Evolutionary conservation across 2,888 invertebrate species (phyloP), one percentile per base, ranked within the genome.

Genomic region (Tenthredo mesomela): DNA sequence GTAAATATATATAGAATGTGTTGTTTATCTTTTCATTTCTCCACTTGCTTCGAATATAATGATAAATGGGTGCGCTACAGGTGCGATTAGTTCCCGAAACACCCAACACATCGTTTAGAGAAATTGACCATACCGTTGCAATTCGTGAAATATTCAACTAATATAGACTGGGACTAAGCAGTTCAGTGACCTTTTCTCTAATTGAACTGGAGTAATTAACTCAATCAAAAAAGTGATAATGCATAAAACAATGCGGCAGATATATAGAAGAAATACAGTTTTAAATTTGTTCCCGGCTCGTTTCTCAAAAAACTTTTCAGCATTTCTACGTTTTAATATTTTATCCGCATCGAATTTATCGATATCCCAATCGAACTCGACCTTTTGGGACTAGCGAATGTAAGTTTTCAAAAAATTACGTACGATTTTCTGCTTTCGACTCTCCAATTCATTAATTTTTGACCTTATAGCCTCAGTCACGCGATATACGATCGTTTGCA

Each of bases 341-440:
- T 80, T 10, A 10, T 80, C 61, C 2, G 61, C 12, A 50, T 80
- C 61, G n/a, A 61, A 40, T 25, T 80, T 21, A 80, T 21, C 58
- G 25, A 58, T 58, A 25, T 80, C 80, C 82, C 82, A 82, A 47
- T 67, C n/a, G n/a, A n/a, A n/a, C n/a, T n/a, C n/a, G n/a, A n/a
- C n/a, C n/a, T n/a, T n/a, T n/a, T n/a, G n/a, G n/a, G n/a, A n/a
- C n/a, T n/a, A n/a, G n/a, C n/a, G n/a, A n/a, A n/a, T n/a, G n/a
- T n/a, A n/a, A n/a, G n/a, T n/a, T n/a, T n/a, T n/a, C n/a, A n/a
- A n/a, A n/a, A n/a, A n/a, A n/a, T n/a, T n/a, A n/a, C n/a, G n/a
- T n/a, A n/a, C n/a, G n/a, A n/a, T n/a, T n/a, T n/a, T n/a, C n/a
- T n/a, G n/a, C n/a, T n/a, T n/a, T n/a, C n/a, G n/a, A n/a, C n/a